These are phyloP conservation scores for Plebejus argus DNA, from an alignment of 2,888 invertebrate species.

Conservation along the genomic window DNA sequence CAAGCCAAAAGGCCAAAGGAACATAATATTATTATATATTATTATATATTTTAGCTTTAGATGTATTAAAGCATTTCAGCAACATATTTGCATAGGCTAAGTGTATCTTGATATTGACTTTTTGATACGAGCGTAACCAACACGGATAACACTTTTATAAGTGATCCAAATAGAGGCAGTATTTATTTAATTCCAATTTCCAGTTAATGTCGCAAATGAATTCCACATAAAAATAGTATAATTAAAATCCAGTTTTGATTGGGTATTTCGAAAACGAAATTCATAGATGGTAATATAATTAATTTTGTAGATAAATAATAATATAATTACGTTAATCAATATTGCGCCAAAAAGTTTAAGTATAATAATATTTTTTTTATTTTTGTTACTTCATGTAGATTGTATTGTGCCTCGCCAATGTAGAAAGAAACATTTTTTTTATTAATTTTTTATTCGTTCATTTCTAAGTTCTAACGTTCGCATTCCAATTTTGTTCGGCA, in stretches of 20 bases:
- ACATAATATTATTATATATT: too few relatives aligned
- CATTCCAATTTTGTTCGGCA: too few relatives aligned
- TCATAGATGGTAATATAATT: too few relatives aligned
- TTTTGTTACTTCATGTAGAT: too few relatives aligned
- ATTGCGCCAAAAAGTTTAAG: not conserved
- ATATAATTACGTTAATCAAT: not conserved
- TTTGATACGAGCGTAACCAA: slow-evolving; percentile 57
- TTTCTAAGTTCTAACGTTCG: too few relatives aligned
- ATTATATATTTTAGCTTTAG: slow-evolving; percentile 37
- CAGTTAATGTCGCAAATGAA: slow-evolving; percentile 9
- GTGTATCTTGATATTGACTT: slow-evolving; percentile 66
- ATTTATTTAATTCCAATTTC: not conserved
- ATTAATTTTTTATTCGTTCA: too few relatives aligned
- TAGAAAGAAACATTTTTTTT: too few relatives aligned
- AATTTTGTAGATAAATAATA: not conserved
- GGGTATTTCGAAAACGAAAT: not conserved
- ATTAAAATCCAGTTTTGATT: not conserved
- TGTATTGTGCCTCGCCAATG: too few relatives aligned
- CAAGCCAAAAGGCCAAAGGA: too few relatives aligned
- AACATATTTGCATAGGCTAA: slow-evolving; percentile 65
- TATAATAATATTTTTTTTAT: too few relatives aligned
- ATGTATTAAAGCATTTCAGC: slow-evolving; percentile 41
- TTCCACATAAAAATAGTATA: not conserved
- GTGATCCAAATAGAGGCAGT: slow-evolving; percentile 52
- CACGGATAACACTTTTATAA: slow-evolving; percentile 54